Evolutionary conservation across 2,113 vertebrate genomes (phyloP).

Genomic region (Marmota flaviventris): DNA sequence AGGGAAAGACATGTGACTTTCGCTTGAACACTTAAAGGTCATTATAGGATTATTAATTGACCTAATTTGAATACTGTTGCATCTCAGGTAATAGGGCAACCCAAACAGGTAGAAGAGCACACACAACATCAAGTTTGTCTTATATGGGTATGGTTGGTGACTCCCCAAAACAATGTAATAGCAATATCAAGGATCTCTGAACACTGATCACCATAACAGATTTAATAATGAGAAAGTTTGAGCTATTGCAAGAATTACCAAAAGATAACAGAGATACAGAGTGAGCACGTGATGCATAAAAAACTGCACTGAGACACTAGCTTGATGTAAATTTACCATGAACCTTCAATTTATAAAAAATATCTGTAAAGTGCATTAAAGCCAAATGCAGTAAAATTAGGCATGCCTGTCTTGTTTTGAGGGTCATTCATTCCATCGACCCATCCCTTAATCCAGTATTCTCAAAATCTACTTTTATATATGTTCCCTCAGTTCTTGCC

Average conservation of each 20-base stretch:
- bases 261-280: background rate
- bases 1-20: background rate
- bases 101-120: background rate
- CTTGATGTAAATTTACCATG: background rate
- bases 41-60: background rate
- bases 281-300: background rate
- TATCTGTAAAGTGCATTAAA: background rate
- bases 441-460: background rate
- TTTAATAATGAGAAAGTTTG: background rate
- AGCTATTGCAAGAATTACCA: background rate
- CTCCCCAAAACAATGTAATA: background rate
- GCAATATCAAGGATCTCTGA: background rate
- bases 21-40: background rate
- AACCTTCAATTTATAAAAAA: background rate
- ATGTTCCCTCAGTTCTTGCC: background rate
- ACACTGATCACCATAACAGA: background rate
- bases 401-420: background rate
- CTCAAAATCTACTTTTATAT: background rate
- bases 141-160: background rate
- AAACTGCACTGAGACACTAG: background rate
- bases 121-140: background rate
- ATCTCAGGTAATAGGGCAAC: background rate
- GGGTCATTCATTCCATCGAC: background rate
- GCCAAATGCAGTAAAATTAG: background rate
- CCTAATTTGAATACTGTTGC: background rate